phyloP scores from a whole-genome alignment of 2,797 vertebrate genomes.

The Trachurus trachurus region DNA sequence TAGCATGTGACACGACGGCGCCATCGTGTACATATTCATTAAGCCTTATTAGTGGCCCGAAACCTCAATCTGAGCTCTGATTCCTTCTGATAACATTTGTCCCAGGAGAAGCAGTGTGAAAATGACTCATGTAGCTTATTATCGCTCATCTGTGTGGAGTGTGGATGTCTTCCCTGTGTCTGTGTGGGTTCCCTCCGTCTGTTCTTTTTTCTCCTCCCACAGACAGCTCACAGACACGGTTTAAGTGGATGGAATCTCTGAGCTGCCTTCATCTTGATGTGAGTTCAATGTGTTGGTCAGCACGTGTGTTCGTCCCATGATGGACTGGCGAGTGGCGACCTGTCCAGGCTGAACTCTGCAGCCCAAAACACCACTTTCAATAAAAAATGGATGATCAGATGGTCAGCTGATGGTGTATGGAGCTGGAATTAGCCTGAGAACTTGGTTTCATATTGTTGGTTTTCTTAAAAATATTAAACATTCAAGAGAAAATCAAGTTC shows the following conservation, averaged over 20 bases:
- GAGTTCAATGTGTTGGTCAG: constrained; percentile 20
- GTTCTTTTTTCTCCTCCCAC: neutral
- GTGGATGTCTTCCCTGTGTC: constrained; percentile 2
- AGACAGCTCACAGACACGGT: constrained; percentile 12
- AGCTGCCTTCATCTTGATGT: constrained; percentile 11
- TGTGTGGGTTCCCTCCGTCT: neutral
- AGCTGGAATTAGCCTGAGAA: neutral
- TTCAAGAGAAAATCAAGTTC: neutral
- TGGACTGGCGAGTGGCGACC: neutral
- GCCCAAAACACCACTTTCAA: neutral
- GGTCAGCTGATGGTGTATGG: neutral
- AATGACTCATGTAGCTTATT: constrained; percentile 30
- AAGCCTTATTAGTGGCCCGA: constrained; percentile 35
- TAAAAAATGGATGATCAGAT: constrained; percentile 6
- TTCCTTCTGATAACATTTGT: constrained; percentile 30
- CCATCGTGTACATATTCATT: constrained; percentile 14
- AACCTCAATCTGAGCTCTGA: constrained; percentile 45
- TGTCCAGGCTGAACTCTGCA: neutral
- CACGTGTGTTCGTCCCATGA: constrained; percentile 9
- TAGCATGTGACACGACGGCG: constrained; percentile 6
- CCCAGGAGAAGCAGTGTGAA: constrained; percentile 29
- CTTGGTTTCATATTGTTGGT: neutral
- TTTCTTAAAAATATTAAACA: neutral
- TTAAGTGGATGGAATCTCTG: constrained; percentile 1
- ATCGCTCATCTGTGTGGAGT: constrained; percentile 15